Evolutionary conservation across 2,797 vertebrate species (phyloP).

Genomic region (Macrochelys suwanniensis): DNA sequence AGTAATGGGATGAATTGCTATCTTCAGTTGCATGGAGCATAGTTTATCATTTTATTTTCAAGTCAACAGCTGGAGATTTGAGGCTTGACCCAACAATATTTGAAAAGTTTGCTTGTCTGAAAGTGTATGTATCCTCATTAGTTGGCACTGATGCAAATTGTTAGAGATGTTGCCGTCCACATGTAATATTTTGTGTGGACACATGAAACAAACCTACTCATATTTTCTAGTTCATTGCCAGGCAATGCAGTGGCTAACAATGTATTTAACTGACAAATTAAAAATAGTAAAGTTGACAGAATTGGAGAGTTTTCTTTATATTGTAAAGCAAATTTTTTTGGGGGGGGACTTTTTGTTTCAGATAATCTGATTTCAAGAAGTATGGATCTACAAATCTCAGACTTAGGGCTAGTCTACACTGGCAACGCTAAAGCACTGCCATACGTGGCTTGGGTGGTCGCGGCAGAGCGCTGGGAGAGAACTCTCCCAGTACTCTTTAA

Average conservation of each 20-base stretch:
- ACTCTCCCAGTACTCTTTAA: no score
- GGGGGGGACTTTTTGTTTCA: not conserved
- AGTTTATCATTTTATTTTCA: constrained; percentile 44
- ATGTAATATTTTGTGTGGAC: constrained; percentile 15
- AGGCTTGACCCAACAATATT: constrained; percentile 16
- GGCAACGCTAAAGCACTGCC: no score
- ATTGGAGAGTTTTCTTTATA: constrained; percentile 18
- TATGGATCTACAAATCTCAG: not conserved
- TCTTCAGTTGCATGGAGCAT: constrained; percentile 20
- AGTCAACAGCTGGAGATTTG: constrained; percentile 44
- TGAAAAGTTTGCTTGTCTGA: constrained; percentile 53
- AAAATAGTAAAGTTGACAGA: constrained; percentile 9
- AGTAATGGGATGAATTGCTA: constrained; percentile 40
- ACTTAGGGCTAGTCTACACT: not conserved
- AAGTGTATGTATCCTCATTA: constrained; percentile 43
- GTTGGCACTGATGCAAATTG: constrained; percentile 19
- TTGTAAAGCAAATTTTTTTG: not conserved
- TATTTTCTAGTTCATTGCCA: constrained; percentile 8
- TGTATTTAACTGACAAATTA: not conserved
- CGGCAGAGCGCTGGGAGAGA: no score
- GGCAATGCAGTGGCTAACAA: not conserved
- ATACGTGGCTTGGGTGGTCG: no score
- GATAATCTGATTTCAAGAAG: constrained; percentile 19
- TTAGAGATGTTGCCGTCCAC: constrained; percentile 40
- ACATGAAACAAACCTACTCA: constrained; percentile 28